Base-by-base conservation (phyloP, 2,113 vertebrate species). In the Apodemus speciosus region DNA sequence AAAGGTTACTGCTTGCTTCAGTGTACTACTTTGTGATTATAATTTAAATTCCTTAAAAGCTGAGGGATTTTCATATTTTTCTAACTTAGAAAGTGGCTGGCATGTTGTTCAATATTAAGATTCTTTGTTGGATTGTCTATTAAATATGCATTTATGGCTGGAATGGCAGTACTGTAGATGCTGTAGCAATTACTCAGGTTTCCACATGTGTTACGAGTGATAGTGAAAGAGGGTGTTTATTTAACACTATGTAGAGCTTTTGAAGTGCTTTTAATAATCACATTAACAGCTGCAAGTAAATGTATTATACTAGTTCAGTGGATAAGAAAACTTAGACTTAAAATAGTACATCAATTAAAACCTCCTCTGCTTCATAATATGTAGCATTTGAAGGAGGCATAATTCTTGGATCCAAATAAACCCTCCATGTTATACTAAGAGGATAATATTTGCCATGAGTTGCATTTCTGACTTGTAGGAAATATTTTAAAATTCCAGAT, bases 21-120 rank as follows among this genome's bases (percentile, higher is more conserved):
- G 30, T 46, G 18, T 86, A 6, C 86, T 95, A 11, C 53, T 89
- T 91, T 87, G 30, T 86, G 92, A 86, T 66, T 16, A 53, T 9
- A 49, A 9, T 58, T 53, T 86, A 56, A 81, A 25, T 87, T 79
- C 30, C 35, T 83, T 60, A 53, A 62, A 30, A 79, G 0, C 30
- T 90, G 58, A 91, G 40, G 9, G 11, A 27, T 73, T 43, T 30
- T 62, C 46, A 38, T 11, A 40, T 68, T 69, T 40, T 94, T 81
- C 13, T 92, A 40, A 85, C 49, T 9, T n/a, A 62, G 30, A 20
- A 83, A 79, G 5, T 66, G 25, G 21, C 13, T 79, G 49, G 6
- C 0, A 69, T 49, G 56, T 73, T 83, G 7, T 79, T 83, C 77
- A 84, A 58, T 91, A 68, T 46, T 73, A 91, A 69, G 10, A 32